Percentiles rank a stretch among this genome's conserved stretches.
Evolutionary conservation across 2,797 vertebrate genomes (phyloP).

Genomic region (Sorex maritimensis): DNA sequence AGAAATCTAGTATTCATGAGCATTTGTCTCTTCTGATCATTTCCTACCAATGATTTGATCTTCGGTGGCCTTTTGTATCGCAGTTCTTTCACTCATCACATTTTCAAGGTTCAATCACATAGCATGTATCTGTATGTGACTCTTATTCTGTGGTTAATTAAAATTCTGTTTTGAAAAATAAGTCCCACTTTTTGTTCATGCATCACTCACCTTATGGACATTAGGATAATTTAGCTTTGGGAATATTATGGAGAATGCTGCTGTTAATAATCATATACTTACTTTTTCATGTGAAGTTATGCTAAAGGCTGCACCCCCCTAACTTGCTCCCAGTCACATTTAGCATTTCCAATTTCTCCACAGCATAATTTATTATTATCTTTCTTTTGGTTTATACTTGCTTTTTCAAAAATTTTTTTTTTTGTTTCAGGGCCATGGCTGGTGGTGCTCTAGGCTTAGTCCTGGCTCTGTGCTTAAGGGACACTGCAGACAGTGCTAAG

Average conservation of each 20-base stretch:
- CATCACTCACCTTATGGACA: neutral
- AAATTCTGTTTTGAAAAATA: neutral
- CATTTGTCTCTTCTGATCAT: neutral
- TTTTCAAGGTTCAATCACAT: neutral
- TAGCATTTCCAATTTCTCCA: neutral
- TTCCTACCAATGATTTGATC: neutral
- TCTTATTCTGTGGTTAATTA: neutral
- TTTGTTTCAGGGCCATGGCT: too few species aligned
- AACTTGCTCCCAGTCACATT: neutral
- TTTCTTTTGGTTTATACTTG: too few species aligned
- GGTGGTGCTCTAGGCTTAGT: too few species aligned
- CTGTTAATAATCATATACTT: neutral
- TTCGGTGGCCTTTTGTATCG: neutral
- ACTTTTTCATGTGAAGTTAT: neutral
- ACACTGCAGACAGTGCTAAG: too few species aligned
- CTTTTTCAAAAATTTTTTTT: too few species aligned
- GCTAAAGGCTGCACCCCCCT: neutral
- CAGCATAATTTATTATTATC: neutral
- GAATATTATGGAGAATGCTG: neutral
- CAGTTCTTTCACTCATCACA: neutral
- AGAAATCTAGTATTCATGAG: neutral
- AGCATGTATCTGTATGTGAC: neutral
- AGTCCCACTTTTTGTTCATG: neutral
- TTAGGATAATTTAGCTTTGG: neutral
- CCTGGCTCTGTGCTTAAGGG: too few species aligned